Evolutionary conservation across 1,140 invertebrate genomes (phyloP).

Genomic region (Eriosoma lanigerum): DNA sequence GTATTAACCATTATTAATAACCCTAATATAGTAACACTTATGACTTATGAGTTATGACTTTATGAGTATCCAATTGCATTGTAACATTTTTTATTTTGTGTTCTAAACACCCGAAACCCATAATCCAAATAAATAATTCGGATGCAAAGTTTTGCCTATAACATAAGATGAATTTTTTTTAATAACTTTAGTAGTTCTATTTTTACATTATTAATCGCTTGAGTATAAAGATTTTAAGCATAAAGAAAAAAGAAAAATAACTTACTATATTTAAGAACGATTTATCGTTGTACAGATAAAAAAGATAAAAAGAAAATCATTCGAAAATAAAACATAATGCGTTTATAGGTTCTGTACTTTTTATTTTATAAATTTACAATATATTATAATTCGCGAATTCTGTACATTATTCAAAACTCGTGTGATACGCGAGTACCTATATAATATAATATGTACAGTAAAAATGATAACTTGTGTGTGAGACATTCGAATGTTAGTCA

Average conservation of each 20-base stretch:
- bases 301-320: conserved; percentile 23
- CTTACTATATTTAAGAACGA: not conserved
- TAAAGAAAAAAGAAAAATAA: too few relatives aligned
- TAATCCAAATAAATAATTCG: too few relatives aligned
- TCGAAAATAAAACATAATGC: not conserved
- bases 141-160: too few relatives aligned
- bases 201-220: not conserved
- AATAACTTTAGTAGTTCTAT: conserved; percentile 7
- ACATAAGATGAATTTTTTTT: conserved; percentile 11
- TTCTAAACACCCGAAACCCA: too few relatives aligned
- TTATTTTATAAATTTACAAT: conserved; percentile 5
- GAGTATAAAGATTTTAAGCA: too few relatives aligned
- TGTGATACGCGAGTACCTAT: not conserved
- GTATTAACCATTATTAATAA: too few relatives aligned
- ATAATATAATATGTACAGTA: not conserved
- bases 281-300: conserved; percentile 15
- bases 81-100: too few relatives aligned
- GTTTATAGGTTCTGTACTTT: not conserved
- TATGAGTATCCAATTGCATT: too few relatives aligned
- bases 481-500: not conserved
- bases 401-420: not conserved
- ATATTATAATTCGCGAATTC: not conserved
- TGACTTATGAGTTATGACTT: too few relatives aligned
- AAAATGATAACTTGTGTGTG: not conserved
- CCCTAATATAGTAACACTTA: too few relatives aligned